Evolutionary conservation across 2,888 invertebrate genomes (phyloP).

Genomic region (Zeuzera pyrina): DNA sequence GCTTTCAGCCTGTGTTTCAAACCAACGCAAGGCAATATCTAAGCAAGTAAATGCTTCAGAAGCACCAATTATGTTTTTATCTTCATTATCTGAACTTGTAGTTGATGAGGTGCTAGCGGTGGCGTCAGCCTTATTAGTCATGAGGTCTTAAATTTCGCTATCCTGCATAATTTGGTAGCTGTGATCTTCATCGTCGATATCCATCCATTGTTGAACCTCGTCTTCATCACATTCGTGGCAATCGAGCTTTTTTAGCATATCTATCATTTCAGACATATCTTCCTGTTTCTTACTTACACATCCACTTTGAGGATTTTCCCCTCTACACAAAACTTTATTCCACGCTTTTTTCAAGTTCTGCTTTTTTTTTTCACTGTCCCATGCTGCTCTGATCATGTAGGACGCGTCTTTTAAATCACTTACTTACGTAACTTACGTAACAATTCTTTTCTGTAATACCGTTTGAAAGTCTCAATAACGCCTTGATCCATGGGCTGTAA

Average conservation of each 20-base stretch:
- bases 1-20: too few relatives aligned
- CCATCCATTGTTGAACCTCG: slow-evolving; percentile 15
- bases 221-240: slow-evolving; percentile 17
- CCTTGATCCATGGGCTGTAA: too few relatives aligned
- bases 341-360: slow-evolving; percentile 16
- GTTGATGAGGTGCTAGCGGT: too few relatives aligned
- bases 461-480: too few relatives aligned
- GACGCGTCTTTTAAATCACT: slow-evolving; percentile 17
- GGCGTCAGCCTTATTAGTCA: neutral
- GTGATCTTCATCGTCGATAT: neutral
- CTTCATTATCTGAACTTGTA: too few relatives aligned
- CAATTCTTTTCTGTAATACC: slow-evolving; percentile 18
- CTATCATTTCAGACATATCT: slow-evolving; percentile 16
- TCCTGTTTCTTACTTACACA: slow-evolving; percentile 15
- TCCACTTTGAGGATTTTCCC: slow-evolving; percentile 13
- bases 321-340: slow-evolving; percentile 15
- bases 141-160: too few relatives aligned
- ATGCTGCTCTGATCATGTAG: slow-evolving; percentile 15
- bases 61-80: too few relatives aligned
- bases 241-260: slow-evolving; percentile 15
- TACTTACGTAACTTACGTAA: slow-evolving; percentile 17
- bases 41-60: too few relatives aligned
- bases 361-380: slow-evolving; percentile 16
- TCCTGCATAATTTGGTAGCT: neutral
- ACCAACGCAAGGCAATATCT: too few relatives aligned